phyloP scores from a whole-genome alignment of 1,140 invertebrate species.

The Pomacea maculata region DNA sequence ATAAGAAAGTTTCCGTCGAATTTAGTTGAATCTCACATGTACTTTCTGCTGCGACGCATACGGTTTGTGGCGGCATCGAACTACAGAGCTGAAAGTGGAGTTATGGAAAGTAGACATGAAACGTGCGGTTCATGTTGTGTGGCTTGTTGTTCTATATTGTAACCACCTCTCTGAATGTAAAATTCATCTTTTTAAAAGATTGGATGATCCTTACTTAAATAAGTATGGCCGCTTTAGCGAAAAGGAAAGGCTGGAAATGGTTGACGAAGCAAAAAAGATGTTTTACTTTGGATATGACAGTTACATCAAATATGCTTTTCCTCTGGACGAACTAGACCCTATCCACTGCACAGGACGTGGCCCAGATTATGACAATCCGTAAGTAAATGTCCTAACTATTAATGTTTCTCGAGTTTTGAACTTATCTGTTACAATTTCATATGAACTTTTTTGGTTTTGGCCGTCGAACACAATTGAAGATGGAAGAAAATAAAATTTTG shows the following conservation, averaged over 20 bases:
- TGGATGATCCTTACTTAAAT: conserved; percentile 64
- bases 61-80: too few species aligned
- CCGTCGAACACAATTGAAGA: neutral
- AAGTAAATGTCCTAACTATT: conserved; percentile 39
- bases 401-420: neutral
- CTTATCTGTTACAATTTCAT: neutral
- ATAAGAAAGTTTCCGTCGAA: too few species aligned
- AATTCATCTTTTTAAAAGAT: conserved; percentile 52
- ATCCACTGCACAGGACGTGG: conserved; percentile 71
- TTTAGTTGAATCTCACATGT: too few species aligned
- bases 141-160: conserved; percentile 14
- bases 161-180: conserved; percentile 12
- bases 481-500: neutral
- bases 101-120: conserved; percentile 22
- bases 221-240: conserved; percentile 67
- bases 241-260: conserved; percentile 58
- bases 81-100: conserved; percentile 8
- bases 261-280: conserved; percentile 66
- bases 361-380: conserved; percentile 74
- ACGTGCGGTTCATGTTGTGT: conserved; percentile 4
- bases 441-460: neutral
- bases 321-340: conserved; percentile 71
- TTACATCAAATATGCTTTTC: conserved; percentile 72
- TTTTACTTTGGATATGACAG: conserved; percentile 71
- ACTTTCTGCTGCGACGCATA: too few species aligned